Percentiles rank a stretch among this genome's conserved stretches.
Conservation (phyloP, 2,888 invertebrate species). For the Dusona sp. region DNA sequence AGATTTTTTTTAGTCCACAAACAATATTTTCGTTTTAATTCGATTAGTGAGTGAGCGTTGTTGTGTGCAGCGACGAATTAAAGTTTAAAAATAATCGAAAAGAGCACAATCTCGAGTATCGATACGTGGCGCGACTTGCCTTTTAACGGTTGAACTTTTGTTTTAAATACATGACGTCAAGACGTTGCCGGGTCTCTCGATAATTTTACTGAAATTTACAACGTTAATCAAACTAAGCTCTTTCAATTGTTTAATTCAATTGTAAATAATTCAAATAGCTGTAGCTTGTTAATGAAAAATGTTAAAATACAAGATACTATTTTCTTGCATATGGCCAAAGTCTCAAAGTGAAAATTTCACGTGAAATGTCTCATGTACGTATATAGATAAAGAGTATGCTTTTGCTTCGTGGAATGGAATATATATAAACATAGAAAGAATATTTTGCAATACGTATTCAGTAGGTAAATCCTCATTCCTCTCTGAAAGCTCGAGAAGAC, state of each 20-base stretch:
- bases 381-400: neutral
- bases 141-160: neutral
- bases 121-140: neutral
- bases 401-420: neutral
- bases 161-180: too few relatives aligned
- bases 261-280: neutral
- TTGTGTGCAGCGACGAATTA: neutral
- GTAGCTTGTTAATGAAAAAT: neutral
- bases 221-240: neutral
- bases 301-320: too few relatives aligned
- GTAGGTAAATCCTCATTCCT: slow-evolving; percentile 60
- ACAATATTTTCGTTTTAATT: neutral
- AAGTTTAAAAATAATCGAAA: neutral
- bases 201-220: neutral
- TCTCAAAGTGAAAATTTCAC: neutral
- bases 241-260: neutral
- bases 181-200: neutral
- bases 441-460: slow-evolving; percentile 58
- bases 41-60: neutral
- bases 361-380: neutral
- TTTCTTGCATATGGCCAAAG: neutral
- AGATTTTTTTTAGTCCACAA: neutral
- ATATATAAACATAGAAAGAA: neutral
- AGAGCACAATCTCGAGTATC: neutral
- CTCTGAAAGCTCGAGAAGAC: slow-evolving; percentile 9